These are phyloP conservation scores for Barbus barbus DNA, from an alignment of 2,113 vertebrate species.

Conservation along the genomic window DNA sequence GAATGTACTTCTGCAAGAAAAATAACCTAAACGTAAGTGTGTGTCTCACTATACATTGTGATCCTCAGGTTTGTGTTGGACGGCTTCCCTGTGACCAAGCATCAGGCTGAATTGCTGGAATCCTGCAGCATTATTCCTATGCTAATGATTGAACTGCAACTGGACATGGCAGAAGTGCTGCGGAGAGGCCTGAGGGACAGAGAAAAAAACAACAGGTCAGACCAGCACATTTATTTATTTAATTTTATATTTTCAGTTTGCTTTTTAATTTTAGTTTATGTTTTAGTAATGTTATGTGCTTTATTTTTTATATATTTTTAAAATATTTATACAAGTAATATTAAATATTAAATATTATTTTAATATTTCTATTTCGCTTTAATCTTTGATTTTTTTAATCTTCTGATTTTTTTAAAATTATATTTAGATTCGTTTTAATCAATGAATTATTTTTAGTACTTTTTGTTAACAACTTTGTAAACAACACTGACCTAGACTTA, in stretches of 20 bases:
- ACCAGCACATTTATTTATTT: not conserved
- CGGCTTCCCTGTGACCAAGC: slow-evolving; percentile 85
- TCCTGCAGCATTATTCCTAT: slow-evolving; percentile 82
- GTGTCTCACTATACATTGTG: slow-evolving; percentile 19
- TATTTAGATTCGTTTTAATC: too few species aligned
- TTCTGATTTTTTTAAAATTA: too few species aligned
- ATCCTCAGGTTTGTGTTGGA: slow-evolving; percentile 86
- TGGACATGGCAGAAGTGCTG: slow-evolving; percentile 83
- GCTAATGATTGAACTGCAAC: slow-evolving; percentile 83
- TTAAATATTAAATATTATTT: too few species aligned
- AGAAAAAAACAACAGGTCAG: slow-evolving; percentile 76
- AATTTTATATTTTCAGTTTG: too few species aligned
- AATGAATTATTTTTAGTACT: too few species aligned
- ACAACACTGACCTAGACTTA: too few species aligned
- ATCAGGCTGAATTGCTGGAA: slow-evolving; percentile 81
- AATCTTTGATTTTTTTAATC: too few species aligned
- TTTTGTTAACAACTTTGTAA: too few species aligned
- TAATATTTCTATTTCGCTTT: too few species aligned
- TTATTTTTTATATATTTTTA: too few species aligned
- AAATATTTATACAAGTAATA: too few species aligned
- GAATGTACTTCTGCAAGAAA: not conserved
- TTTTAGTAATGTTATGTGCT: too few species aligned
- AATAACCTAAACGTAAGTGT: slow-evolving; percentile 4
- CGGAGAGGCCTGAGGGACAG: slow-evolving; percentile 81
- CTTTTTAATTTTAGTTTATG: not conserved